Percentiles rank a stretch among this genome's conserved stretches.
Evolutionary conservation across 1,140 invertebrate genomes (phyloP).

Genomic region (Xylocopa sonorina): DNA sequence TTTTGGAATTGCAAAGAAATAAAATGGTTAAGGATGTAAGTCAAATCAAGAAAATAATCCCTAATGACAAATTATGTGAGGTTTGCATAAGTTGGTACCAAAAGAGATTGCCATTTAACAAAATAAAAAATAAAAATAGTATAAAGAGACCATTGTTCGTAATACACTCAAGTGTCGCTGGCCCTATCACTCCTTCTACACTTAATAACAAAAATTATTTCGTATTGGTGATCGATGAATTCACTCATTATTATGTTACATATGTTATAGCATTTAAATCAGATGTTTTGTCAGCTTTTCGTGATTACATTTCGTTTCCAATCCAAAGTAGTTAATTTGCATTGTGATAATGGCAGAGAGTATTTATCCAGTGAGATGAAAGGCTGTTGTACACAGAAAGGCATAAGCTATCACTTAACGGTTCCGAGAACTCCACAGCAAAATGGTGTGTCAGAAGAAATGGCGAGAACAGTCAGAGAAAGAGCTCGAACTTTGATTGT

Average conservation of each 20-base stretch:
- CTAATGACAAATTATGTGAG: conserved; percentile 73
- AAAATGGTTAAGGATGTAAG: conserved; percentile 74
- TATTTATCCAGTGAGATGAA: conserved; percentile 10
- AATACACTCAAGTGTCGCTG: too few species aligned
- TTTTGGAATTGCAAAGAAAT: too few species aligned
- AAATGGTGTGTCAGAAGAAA: conserved; percentile 82
- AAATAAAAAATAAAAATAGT: conserved; percentile 41
- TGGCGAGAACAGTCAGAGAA: conserved; percentile 79
- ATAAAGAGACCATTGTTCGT: too few species aligned
- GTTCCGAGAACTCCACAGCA: conserved; percentile 80
- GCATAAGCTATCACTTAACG: conserved; percentile 73
- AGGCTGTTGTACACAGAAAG: conserved; percentile 5
- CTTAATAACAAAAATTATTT: conserved; percentile 49
- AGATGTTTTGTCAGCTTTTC: not conserved
- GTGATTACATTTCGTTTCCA: conserved; percentile 57
- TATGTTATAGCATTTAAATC: conserved; percentile 22
- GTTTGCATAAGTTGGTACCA: conserved; percentile 80
- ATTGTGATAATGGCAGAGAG: conserved; percentile 72
- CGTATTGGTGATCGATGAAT: conserved; percentile 63
- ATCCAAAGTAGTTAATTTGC: conserved; percentile 60
- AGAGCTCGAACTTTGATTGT: conserved; percentile 76
- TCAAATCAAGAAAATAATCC: not conserved
- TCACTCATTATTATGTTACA: conserved; percentile 7
- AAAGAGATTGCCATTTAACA: conserved; percentile 72
- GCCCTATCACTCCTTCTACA: not conserved